Percentiles rank a stretch among this genome's conserved stretches.
phyloP scores from a whole-genome alignment of 2,113 vertebrate species.

The Calonectris borealis region DNA sequence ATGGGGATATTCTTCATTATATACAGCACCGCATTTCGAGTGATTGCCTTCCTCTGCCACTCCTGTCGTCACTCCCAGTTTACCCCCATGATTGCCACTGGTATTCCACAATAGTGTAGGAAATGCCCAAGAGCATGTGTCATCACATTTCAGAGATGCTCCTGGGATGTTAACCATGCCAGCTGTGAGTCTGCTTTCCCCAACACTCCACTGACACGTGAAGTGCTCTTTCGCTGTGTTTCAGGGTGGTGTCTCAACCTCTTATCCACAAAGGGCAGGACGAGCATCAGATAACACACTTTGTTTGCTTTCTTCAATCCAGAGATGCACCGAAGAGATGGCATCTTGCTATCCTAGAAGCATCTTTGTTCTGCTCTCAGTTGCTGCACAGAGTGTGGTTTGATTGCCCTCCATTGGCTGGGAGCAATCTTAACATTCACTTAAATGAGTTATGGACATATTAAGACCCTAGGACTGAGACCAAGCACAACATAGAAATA shows the following conservation, averaged over 20 bases:
- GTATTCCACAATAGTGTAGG: neutral
- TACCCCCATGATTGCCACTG: neutral
- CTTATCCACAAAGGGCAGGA: neutral
- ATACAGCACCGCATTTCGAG: neutral
- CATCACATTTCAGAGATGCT: neutral
- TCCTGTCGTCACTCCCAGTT: neutral
- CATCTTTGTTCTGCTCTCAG: neutral
- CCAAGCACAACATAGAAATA: neutral
- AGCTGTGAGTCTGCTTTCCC: neutral
- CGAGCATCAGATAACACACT: neutral
- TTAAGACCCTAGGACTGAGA: neutral
- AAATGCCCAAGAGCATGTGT: neutral
- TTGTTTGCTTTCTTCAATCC: neutral
- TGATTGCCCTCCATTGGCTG: neutral
- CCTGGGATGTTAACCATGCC: neutral
- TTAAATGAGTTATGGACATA: neutral
- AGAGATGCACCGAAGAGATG: neutral
- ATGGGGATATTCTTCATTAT: neutral
- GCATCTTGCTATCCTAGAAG: neutral
- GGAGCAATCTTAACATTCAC: neutral
- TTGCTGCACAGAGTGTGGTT: neutral
- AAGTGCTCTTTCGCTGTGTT: neutral
- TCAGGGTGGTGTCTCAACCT: neutral
- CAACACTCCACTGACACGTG: neutral
- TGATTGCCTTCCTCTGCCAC: neutral